Evolutionary conservation across 2,113 vertebrate species (phyloP).

Genomic region (Reinhardtius hippoglossoides): DNA sequence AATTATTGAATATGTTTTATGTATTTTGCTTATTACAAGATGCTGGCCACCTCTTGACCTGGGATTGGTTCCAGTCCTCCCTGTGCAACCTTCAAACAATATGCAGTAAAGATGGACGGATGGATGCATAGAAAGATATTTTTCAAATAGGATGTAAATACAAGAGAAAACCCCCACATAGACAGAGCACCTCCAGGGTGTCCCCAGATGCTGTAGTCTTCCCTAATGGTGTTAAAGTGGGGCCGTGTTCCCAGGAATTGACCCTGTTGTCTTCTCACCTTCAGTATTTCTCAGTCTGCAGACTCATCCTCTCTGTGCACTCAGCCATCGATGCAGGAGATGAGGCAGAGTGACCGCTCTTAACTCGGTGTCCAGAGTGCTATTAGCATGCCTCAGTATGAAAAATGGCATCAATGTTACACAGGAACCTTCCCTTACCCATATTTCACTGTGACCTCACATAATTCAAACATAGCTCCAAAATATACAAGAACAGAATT

Average conservation of each 20-base stretch:
- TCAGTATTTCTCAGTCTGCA: constrained; percentile 30
- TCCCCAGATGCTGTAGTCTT: not conserved
- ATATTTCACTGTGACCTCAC: not conserved
- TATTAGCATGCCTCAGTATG: constrained; percentile 33
- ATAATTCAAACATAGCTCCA: not conserved
- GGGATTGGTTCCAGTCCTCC: not conserved
- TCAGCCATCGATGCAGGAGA: constrained; percentile 40
- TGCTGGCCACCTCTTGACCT: no score
- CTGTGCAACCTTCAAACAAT: no score
- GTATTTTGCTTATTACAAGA: no score
- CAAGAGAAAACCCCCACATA: not conserved
- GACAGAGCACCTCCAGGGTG: not conserved
- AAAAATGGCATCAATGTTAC: constrained; percentile 9
- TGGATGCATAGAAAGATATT: not conserved
- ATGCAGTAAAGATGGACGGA: no score
- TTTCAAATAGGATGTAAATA: not conserved
- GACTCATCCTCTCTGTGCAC: constrained; percentile 25
- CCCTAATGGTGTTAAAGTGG: constrained; percentile 41
- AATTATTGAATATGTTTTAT: no score
- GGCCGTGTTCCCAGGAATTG: constrained; percentile 16
- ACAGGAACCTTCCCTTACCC: not conserved
- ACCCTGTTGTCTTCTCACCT: constrained; percentile 28
- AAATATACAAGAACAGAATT: not conserved
- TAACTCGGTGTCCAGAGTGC: constrained; percentile 27
- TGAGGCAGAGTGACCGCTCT: constrained; percentile 38